Evolutionary conservation across 2,888 invertebrate genomes (phyloP), one percentile per base, ranked within the genome.

Genomic region (Acanthosepion esculentum): DNA sequence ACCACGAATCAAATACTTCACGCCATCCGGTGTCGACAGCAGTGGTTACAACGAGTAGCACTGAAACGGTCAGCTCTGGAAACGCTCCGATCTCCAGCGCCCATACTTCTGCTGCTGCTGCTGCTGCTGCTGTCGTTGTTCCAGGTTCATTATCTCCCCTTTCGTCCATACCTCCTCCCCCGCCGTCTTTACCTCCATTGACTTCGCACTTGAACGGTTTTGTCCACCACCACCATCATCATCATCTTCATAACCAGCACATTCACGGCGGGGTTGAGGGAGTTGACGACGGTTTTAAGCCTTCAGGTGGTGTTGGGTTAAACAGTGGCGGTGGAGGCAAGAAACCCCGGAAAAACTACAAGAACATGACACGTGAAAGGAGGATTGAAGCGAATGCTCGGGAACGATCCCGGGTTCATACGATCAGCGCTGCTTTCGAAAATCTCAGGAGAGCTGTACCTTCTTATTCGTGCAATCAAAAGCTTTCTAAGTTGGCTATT

Each of bases 371-470:
- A n/a, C 98, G 99, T 48, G 99, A 99, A 97, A 98, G 99, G 96
- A 98, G 99, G 95, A 99, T 99, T 97, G 99, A 99, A 97, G 99
- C 99, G 0, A 99, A 99, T 97, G 99, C 99, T 0, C 98, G 99
- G 12, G 99, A 99, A 97, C 98, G 99, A 95, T 99, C 99, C 15
- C 98, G 99, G 94, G 99, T 99, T 0, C 99, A 99, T 97, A 99
- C 99, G 0, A 99, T 99, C 96, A 99, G 99, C 96, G 99, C 99
- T 0, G 99, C 99, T 0, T 99, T 99, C 97, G 99, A 99, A 96
- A 99, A 98, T 0, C 98, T 99, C 23, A 98, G 99, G 93, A 98
- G 98, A 95, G 98, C 99, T 0, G 98, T 99, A 92, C 99, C 99
- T 6, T 98, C 99, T 0, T 99, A 99, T 97, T 99, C 99, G 92